These are phyloP conservation scores for Diabrotica undecimpunctata DNA, from an alignment of 1,140 invertebrate species.

Conservation along the genomic window DNA sequence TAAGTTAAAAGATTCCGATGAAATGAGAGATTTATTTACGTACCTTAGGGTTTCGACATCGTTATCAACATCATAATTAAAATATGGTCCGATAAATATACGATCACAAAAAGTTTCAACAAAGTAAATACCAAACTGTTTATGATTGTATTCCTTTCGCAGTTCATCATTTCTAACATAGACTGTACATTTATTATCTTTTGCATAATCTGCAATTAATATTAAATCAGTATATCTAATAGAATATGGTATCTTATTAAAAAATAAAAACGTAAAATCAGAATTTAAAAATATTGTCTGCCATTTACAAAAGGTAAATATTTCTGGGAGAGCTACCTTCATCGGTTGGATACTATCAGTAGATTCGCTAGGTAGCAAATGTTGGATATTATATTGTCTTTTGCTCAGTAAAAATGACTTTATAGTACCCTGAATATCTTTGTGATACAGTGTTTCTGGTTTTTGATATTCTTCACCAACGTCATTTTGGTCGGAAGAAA, in stretches of 20 bases:
- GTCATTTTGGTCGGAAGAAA: not conserved
- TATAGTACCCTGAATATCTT: not conserved
- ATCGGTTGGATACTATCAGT: too few species aligned
- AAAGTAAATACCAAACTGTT: conserved; percentile 35
- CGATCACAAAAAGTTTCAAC: conserved; percentile 29
- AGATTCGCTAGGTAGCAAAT: too few species aligned
- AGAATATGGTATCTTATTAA: conserved; percentile 30
- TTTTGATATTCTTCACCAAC: not conserved
- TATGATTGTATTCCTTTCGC: conserved; percentile 20
- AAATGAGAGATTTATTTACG: conserved; percentile 31
- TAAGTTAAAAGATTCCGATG: conserved; percentile 28
- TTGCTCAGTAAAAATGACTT: not conserved
- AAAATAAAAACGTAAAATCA: conserved; percentile 34
- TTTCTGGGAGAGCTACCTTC: conserved; percentile 26
- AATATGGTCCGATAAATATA: conserved; percentile 40
- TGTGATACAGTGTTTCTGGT: conserved; percentile 7
- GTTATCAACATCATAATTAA: conserved; percentile 19
- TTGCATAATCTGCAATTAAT: conserved; percentile 28
- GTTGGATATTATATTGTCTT: conserved; percentile 1
- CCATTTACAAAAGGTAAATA: conserved; percentile 30
- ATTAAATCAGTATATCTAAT: conserved; percentile 39
- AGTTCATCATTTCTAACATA: conserved; percentile 24
- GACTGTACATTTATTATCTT: conserved; percentile 28
- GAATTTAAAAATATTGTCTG: conserved; percentile 36
- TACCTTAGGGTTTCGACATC: conserved; percentile 34